Evolutionary conservation across 2,888 invertebrate species (phyloP), one percentile per base, ranked within the genome.

Genomic region (Volucella inflata): DNA sequence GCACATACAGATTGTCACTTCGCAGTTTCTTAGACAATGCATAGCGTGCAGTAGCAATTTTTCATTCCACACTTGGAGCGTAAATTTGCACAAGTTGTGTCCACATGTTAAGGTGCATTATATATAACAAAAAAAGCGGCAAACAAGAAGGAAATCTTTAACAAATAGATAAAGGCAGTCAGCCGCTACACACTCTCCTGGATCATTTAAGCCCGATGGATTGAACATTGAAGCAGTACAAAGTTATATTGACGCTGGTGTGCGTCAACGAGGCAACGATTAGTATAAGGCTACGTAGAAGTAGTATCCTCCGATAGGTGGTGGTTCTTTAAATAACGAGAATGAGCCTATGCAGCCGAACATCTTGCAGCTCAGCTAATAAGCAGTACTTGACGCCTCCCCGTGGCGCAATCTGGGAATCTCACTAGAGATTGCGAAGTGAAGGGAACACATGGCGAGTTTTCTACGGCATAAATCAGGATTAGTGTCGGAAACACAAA

Each of bases 1-100:
- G 57, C 60, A 17, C 78, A 88, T 42, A 59, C 79, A 50, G 81
- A 65, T 38, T 77, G 82, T 17, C 87, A 87, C 68, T 87, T 80
- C 65, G 64, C 60, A 11, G 59, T 46, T 16, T 40, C 65, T 2
- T 21, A 68, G 12, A 77, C 67, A 30, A 77, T 75, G 36, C 46
- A 68, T 48, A 38, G 9, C 16, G 38, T 76, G 1, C 17, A 55
- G 46, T 40, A 70, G 42, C 42, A 70, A n/a, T 75, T 65, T 21
- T 75, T 48, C 50, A 76, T 57, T 42, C 57, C 57, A 64, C 55
- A 76, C 14, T 30, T 76, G 9, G 67, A 55, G 48, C 62, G 46
- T 44, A 74, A 67, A 46, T 38, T 21, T 21, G 1, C 21, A 21
- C 21, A 21, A 21, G 21, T 21, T 2, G 21, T 21, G 1, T 21